Evolutionary conservation across 2,797 vertebrate genomes (phyloP).

Genomic region (Podarcis lilfordi): DNA sequence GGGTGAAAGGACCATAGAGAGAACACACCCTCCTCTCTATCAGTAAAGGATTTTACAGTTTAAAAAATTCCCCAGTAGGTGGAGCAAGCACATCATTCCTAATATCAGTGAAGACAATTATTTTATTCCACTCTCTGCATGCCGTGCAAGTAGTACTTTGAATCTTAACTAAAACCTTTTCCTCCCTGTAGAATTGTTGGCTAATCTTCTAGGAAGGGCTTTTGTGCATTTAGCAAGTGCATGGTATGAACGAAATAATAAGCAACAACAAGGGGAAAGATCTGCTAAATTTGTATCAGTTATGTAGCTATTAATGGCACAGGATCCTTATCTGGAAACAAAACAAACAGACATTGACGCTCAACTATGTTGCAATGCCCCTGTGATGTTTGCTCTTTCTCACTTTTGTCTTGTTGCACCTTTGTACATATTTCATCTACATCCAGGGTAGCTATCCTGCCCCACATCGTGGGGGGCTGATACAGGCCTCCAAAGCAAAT

Average conservation of each 20-base stretch:
- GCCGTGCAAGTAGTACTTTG: background rate
- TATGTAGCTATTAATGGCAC: background rate
- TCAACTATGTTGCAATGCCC: background rate
- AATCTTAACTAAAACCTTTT: background rate
- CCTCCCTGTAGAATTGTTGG: background rate
- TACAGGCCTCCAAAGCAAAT: no score
- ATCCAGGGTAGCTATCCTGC: no score
- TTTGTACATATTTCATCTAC: background rate
- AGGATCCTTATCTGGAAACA: background rate
- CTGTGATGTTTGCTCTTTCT: background rate
- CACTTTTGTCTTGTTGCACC: background rate
- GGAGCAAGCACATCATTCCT: conserved; percentile 48
- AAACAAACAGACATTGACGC: background rate
- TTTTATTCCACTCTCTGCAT: fast-evolving
- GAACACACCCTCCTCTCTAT: background rate
- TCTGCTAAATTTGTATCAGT: background rate
- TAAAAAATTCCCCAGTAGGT: conserved; percentile 55
- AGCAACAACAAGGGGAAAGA: background rate
- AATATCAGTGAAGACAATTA: background rate
- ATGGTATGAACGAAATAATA: background rate
- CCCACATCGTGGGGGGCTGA: background rate
- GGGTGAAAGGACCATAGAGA: background rate
- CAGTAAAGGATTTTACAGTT: background rate
- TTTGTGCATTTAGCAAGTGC: background rate
- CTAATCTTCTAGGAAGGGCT: background rate